Base-by-base conservation (phyloP, 2,113 vertebrate genomes). In the Micronycteris hirsuta region DNA sequence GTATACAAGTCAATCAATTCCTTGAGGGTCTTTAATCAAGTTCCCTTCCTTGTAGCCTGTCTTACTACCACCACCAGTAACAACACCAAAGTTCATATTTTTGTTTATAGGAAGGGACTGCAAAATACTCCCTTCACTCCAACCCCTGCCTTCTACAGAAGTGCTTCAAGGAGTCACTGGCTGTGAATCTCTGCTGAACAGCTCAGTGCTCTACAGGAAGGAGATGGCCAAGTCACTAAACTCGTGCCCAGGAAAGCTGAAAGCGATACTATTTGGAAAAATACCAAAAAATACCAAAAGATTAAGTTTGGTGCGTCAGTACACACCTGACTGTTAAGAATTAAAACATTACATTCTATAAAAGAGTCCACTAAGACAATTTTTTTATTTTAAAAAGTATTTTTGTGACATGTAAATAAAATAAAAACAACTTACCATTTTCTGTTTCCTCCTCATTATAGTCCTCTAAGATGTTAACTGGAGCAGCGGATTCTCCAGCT, bases 401-500 rank as follows among this genome's bases (percentile, higher is more conserved):
- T 80, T 86, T 31, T 31, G 61, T 31, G 28, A 63, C 2, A 12
- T 33, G 12, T n/a, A 91, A 82, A 28, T 71, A 43, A 4, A 58
- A 85, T n/a, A n/a, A 56, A 96, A 61, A 17, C 61, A 54, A 65
- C 98, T 98, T 94, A 99, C 99, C 99, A 2, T 98, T 99, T 98
- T 99, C 99, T 80, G 98, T 98, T 71, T 99, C 99, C 63, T 99
- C 99, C 96, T 99, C 99, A 0, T 99, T 99, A 71, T 99, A 99
- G 90, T 99, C 99, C 97, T 99, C 99, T 93, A 99, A 98, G 91
- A 99, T 99, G 97, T 98, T 99, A 47, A 99, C 99, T 0, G 99
- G 99, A 38, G 99, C 99, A 96, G 99, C 98, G 0, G 99, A 99
- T 97, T 99, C 99, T 67, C 99, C 99, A 45, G 99, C 99, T 96